Evolutionary conservation across 2,113 vertebrate species (phyloP).

Genomic region (Neoarius graeffei): DNA sequence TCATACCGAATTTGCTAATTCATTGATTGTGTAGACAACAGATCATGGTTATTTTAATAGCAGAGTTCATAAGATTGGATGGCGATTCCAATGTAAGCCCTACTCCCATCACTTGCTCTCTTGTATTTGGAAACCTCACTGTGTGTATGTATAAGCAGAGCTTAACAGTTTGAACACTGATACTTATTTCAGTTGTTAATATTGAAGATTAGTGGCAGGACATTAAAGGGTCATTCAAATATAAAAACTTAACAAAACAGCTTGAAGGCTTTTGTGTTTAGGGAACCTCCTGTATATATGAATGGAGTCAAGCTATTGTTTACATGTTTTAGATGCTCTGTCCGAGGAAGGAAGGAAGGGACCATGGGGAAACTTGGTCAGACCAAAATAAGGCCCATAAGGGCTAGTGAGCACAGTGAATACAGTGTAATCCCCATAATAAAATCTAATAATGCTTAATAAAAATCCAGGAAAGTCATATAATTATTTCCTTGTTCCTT

Average conservation of each 20-base stretch:
- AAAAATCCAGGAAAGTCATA: background rate
- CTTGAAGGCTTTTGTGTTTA: background rate
- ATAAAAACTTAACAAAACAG: background rate
- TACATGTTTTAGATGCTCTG: background rate
- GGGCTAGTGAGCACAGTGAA: background rate
- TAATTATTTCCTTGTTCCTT: background rate
- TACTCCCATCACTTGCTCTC: background rate
- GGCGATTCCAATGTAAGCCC: background rate
- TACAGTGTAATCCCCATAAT: background rate
- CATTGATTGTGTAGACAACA: background rate
- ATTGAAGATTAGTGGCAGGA: background rate
- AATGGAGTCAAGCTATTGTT: constrained; percentile 11
- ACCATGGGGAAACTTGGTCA: background rate
- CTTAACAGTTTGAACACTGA: background rate
- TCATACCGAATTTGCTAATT: background rate
- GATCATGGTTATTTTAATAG: background rate
- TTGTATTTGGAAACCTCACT: background rate
- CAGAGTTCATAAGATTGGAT: background rate
- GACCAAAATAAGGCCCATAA: background rate
- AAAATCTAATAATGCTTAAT: background rate
- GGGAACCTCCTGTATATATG: background rate
- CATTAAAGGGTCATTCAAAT: background rate
- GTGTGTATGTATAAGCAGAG: background rate
- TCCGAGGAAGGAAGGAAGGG: constrained; percentile 3
- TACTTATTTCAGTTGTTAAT: background rate